A percentile compares a stretch with the other conserved stretches of the same genome.
These are phyloP conservation scores for Lasioglossum calceatum DNA, from an alignment of 2,888 invertebrate genomes.

Conservation along the genomic window DNA sequence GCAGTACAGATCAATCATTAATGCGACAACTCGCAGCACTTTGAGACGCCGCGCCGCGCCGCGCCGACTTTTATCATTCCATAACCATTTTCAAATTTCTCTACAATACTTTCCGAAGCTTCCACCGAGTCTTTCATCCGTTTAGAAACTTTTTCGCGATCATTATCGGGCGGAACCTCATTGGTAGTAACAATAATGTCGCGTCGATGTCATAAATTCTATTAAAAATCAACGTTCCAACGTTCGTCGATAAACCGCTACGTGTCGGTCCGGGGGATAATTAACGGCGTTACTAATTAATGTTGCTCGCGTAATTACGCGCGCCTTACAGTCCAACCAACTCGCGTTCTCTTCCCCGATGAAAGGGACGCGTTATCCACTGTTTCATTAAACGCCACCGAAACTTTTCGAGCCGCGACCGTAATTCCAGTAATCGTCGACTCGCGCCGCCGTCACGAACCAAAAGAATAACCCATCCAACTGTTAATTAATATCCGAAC, in stretches of 20 bases:
- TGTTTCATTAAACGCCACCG: slow-evolving; percentile 42
- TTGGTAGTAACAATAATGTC: neutral
- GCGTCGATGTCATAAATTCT: neutral
- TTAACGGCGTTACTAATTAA: slow-evolving; percentile 66
- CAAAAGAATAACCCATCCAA: neutral
- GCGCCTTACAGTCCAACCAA: slow-evolving; percentile 29
- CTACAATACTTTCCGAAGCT: neutral
- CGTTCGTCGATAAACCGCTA: neutral
- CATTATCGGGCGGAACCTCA: neutral
- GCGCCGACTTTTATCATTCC: neutral
- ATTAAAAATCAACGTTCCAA: neutral
- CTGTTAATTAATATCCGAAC: slow-evolving; percentile 45
- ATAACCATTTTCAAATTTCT: neutral
- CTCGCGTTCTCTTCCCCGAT: slow-evolving; percentile 1
- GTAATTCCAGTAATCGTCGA: slow-evolving; percentile 7
- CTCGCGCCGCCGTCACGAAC: neutral
- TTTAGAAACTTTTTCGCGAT: neutral
- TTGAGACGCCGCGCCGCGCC: neutral
- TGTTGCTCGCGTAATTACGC: slow-evolving; percentile 59
- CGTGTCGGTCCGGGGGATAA: slow-evolving; percentile 42
- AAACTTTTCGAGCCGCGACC: slow-evolving; percentile 3
- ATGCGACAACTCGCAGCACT: neutral
- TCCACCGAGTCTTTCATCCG: neutral
- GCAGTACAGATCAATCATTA: neutral
- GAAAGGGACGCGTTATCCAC: slow-evolving; percentile 13